Percentiles rank a stretch among this genome's conserved stretches.
phyloP scores from a whole-genome alignment of 2,113 vertebrate genomes.

The Alces alces region DNA sequence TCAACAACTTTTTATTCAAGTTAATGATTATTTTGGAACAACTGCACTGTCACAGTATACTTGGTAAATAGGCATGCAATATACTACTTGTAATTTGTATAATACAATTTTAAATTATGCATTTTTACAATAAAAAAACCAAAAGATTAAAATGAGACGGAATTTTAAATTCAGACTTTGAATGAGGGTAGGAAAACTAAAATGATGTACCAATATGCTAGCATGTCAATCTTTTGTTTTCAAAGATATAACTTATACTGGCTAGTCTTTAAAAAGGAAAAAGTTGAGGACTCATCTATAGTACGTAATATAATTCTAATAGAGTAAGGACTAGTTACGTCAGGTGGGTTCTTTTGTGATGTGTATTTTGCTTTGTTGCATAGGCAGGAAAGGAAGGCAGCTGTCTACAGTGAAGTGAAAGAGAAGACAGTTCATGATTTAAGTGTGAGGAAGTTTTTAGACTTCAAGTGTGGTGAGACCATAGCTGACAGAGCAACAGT shows the following conservation, averaged over 20 bases:
- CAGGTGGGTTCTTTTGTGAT: background rate
- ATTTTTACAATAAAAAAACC: background rate
- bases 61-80: background rate
- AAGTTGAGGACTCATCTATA: background rate
- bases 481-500: background rate
- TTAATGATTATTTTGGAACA: constrained; percentile 15
- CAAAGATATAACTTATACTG: background rate
- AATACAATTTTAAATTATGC: background rate
- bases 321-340: background rate
- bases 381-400: background rate
- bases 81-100: background rate
- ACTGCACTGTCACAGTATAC: background rate
- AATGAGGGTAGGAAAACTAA: background rate
- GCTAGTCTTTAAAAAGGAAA: background rate
- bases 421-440: background rate
- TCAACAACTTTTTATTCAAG: background rate
- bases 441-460: background rate
- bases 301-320: background rate
- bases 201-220: background rate
- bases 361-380: background rate
- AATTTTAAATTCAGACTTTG: constrained; percentile 4
- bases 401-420: background rate
- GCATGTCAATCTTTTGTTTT: background rate
- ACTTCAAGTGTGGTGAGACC: background rate
- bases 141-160: background rate